These are phyloP conservation scores for Drosophila monieri DNA, from an alignment of 2,888 invertebrate genomes.

Conservation along the genomic window DNA sequence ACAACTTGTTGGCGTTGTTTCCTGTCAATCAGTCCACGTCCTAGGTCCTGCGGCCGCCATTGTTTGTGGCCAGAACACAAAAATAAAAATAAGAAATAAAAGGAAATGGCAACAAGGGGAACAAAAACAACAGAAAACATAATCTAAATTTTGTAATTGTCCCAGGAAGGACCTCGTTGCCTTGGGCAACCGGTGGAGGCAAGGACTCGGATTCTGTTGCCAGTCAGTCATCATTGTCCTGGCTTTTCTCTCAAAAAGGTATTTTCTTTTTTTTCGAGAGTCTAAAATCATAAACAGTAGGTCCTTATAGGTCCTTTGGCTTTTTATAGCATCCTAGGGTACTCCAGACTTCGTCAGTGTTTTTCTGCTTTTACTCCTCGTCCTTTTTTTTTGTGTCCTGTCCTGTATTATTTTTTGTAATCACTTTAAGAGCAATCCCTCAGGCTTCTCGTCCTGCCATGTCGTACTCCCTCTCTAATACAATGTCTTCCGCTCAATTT, in stretches of 20 bases:
- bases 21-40: constrained; percentile 48
- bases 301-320: too few species aligned
- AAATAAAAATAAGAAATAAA: constrained; percentile 1
- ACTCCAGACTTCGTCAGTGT: not conserved
- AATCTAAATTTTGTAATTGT: constrained; percentile 62
- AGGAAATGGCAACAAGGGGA: constrained; percentile 17
- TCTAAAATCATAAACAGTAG: too few species aligned
- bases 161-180: constrained; percentile 43
- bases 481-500: constrained; percentile 37
- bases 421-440: constrained; percentile 5
- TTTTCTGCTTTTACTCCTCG: not conserved
- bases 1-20: constrained; percentile 64
- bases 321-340: not conserved
- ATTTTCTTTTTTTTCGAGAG: too few species aligned
- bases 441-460: constrained; percentile 13
- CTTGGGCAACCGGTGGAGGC: not conserved
- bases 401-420: constrained; percentile 13
- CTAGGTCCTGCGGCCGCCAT: not conserved
- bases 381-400: not conserved
- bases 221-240: constrained; percentile 10
- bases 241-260: too few species aligned
- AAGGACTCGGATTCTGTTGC: constrained; percentile 2
- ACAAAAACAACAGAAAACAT: constrained; percentile 34
- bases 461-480: constrained; percentile 22
- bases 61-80: not conserved